phyloP scores from a whole-genome alignment of 2,113 vertebrate genomes.

The Tragulus kanchil region DNA sequence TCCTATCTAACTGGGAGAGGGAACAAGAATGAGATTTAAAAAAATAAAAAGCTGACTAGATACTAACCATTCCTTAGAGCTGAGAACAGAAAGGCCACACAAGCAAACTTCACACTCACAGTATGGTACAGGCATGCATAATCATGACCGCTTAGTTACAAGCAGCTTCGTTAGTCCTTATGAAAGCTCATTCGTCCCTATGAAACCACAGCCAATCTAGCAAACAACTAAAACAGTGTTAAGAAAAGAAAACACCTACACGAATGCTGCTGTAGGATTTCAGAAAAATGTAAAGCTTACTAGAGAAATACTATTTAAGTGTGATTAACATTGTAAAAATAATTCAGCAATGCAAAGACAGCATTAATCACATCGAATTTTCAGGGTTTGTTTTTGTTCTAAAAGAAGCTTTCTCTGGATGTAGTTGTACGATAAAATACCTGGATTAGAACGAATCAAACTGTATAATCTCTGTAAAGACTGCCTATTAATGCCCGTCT shows the following conservation, averaged over 20 bases:
- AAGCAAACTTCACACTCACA: neutral
- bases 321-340: neutral
- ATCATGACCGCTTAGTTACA: neutral
- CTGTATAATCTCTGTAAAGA: neutral
- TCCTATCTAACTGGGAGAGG: neutral
- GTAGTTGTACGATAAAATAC: neutral
- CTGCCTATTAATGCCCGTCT: neutral
- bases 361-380: neutral
- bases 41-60: neutral
- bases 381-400: neutral
- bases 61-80: neutral
- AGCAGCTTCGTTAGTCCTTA: neutral
- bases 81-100: neutral
- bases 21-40: neutral
- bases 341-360: neutral
- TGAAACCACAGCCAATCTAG: slow-evolving; percentile 14
- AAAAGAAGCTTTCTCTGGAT: neutral
- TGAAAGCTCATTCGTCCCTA: neutral
- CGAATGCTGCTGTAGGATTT: neutral
- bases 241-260: neutral
- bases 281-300: neutral
- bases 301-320: neutral
- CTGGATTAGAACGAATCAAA: neutral
- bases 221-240: neutral
- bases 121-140: neutral